Evolutionary conservation across 1,140 invertebrate species (phyloP).

Genomic region (Dryas iulia): DNA sequence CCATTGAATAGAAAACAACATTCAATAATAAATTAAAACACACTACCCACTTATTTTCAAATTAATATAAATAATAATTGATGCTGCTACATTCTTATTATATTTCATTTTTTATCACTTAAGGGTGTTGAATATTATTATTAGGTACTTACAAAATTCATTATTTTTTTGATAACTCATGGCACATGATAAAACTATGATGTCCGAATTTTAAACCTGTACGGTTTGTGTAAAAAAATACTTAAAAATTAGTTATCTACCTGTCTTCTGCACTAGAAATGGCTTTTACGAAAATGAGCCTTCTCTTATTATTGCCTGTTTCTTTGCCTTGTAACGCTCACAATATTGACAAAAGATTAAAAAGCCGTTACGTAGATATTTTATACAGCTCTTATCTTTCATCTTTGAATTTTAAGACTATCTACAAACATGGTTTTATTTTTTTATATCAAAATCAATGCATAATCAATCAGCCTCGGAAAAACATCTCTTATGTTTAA

Average conservation of each 20-base stretch:
- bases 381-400: constrained; percentile 49
- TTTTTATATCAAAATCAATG: constrained; percentile 8
- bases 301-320: constrained; percentile 32
- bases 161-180: constrained; percentile 54
- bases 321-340: constrained; percentile 43
- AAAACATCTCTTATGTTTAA: background rate
- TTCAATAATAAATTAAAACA: too few species aligned
- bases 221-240: background rate
- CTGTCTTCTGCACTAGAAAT: background rate
- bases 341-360: constrained; percentile 69
- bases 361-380: constrained; percentile 38
- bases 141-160: constrained; percentile 59
- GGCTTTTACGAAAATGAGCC: constrained; percentile 49
- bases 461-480: background rate
- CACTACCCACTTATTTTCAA: too few species aligned
- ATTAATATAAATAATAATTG: too few species aligned
- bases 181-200: background rate
- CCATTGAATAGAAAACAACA: too few species aligned
- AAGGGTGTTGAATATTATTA: too few species aligned
- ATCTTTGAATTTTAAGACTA: constrained; percentile 36
- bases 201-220: too few species aligned
- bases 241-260: background rate
- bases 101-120: too few species aligned
- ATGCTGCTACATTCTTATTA: too few species aligned
- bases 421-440: constrained; percentile 11